Conservation (phyloP, 2,888 invertebrate genomes). For the Rhaphigaster nebulosa region DNA sequence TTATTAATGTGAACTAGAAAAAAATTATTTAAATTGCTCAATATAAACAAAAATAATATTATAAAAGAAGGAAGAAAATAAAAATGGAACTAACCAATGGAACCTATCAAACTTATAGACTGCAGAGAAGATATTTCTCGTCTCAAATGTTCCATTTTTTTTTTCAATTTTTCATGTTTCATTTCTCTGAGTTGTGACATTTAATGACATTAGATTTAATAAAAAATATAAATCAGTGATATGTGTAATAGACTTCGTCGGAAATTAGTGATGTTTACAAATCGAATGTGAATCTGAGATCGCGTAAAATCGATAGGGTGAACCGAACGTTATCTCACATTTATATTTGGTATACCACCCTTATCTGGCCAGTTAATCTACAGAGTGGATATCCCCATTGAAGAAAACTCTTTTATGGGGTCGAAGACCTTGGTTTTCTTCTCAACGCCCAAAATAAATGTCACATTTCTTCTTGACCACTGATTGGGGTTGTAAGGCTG, state of each 20-base stretch:
- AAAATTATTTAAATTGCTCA: too few species aligned
- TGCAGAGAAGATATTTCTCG: background rate
- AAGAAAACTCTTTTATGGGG: slow-evolving; percentile 32
- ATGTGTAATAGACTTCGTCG: background rate
- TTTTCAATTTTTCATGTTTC: too few species aligned
- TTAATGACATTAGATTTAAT: too few species aligned
- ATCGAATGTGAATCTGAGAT: background rate
- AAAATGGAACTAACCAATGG: too few species aligned
- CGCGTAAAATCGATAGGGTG: background rate
- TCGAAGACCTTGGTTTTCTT: background rate
- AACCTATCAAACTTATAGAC: too few species aligned
- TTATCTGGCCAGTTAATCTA: background rate
- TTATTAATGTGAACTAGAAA: too few species aligned
- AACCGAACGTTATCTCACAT: background rate
- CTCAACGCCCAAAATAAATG: slow-evolving; percentile 4
- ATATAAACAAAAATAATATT: too few species aligned
- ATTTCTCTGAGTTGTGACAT: too few species aligned
- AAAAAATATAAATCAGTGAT: background rate
- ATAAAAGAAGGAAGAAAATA: too few species aligned
- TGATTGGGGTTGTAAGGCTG: slow-evolving; percentile 4
- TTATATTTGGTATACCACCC: background rate
- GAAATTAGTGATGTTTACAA: background rate
- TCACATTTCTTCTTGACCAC: slow-evolving; percentile 7
- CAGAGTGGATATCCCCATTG: slow-evolving; percentile 22
- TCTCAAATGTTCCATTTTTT: background rate